These are phyloP conservation scores for Cuculus canorus DNA, from an alignment of 2,797 vertebrate genomes.

Conservation along the genomic window DNA sequence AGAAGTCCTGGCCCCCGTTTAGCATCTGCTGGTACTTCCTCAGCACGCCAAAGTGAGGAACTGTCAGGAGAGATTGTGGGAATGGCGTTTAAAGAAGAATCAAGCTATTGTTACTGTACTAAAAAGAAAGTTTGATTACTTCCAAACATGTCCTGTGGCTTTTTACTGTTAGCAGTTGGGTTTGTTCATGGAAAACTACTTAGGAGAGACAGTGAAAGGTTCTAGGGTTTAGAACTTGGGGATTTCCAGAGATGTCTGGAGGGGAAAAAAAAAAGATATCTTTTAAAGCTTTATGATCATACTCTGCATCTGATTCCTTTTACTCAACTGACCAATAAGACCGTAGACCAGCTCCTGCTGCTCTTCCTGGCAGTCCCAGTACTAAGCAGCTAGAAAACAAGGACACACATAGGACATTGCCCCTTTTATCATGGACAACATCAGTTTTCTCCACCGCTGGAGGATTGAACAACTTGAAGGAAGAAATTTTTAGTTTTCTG, in stretches of 20 bases:
- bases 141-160: background rate
- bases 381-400: background rate
- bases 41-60: background rate
- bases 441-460: background rate
- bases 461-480: background rate
- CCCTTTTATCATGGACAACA: background rate
- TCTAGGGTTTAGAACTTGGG: background rate
- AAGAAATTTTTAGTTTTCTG: background rate
- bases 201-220: background rate
- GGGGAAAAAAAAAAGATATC: background rate
- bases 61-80: background rate
- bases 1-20: background rate
- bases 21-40: background rate
- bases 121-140: background rate
- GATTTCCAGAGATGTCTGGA: conserved; percentile 26
- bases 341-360: background rate
- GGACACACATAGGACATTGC: background rate
- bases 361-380: background rate
- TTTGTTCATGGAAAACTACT: background rate
- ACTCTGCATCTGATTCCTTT: background rate
- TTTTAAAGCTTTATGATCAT: background rate
- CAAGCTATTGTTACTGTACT: background rate
- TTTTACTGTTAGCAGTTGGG: background rate
- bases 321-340: background rate
- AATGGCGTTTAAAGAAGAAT: background rate